phyloP scores from a whole-genome alignment of 2,888 invertebrate genomes.

The Bugula neritina region DNA sequence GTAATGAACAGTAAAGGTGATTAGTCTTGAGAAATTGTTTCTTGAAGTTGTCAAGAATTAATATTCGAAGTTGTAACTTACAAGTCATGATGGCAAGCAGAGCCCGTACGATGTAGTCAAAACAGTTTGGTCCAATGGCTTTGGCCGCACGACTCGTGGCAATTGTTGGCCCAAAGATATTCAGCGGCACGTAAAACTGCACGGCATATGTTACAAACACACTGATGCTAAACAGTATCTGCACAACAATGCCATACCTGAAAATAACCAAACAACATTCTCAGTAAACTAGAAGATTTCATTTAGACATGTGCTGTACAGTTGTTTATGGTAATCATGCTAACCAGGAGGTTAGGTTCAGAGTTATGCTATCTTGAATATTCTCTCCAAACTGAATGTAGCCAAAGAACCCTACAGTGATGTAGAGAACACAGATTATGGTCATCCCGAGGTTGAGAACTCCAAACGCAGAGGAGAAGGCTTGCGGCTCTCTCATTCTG shows the following conservation, averaged over 20 bases:
- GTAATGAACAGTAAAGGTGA: too few relatives aligned
- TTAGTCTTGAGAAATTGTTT: too few relatives aligned
- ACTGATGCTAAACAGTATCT: constrained; percentile 77
- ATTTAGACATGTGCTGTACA: too few relatives aligned
- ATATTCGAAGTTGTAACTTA: too few relatives aligned
- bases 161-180: constrained; percentile 76
- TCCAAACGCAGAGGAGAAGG: constrained; percentile 76
- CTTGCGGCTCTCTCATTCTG: constrained; percentile 80
- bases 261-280: too few relatives aligned
- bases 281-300: too few relatives aligned
- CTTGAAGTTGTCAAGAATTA: too few relatives aligned
- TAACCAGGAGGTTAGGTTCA: constrained; percentile 60
- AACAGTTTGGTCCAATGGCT: not conserved
- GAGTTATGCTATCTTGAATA: constrained; percentile 75
- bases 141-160: not conserved
- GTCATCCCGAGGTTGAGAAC: constrained; percentile 78
- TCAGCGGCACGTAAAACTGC: constrained; percentile 89
- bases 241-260: constrained; percentile 57
- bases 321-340: too few relatives aligned
- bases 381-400: constrained; percentile 80
- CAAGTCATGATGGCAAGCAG: constrained; percentile 41
- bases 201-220: constrained; percentile 85
- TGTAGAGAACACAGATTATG: constrained; percentile 74
- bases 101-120: constrained; percentile 34
- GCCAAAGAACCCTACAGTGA: constrained; percentile 82